Evolutionary conservation across 2,113 vertebrate genomes (phyloP).

Genomic region (Tupaia chinensis): DNA sequence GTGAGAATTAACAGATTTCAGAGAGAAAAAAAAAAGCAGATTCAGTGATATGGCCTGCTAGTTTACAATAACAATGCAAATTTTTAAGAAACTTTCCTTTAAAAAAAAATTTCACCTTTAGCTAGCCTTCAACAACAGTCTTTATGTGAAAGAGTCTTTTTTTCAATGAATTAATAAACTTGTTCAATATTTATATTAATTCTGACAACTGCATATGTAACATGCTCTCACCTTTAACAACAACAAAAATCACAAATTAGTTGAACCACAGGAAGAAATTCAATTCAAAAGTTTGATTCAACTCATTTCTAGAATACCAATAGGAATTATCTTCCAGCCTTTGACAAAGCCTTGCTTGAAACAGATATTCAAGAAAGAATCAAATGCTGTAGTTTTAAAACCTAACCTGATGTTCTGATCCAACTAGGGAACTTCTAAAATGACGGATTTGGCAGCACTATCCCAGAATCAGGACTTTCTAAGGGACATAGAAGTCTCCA

Average conservation of each 20-base stretch:
- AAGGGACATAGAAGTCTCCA: neutral
- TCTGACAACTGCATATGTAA: neutral
- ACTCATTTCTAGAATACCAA: constrained; percentile 10
- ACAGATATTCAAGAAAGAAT: neutral
- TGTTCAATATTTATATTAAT: constrained; percentile 38
- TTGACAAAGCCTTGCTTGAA: constrained; percentile 14
- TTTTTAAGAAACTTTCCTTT: neutral
- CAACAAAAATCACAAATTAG: neutral
- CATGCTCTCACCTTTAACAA: neutral
- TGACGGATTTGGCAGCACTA: neutral
- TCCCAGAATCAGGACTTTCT: neutral
- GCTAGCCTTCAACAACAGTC: neutral
- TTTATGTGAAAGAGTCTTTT: neutral
- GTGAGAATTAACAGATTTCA: neutral
- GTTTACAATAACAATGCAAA: neutral
- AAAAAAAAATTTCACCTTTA: constrained; percentile 11
- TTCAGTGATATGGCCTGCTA: neutral
- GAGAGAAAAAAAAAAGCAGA: constrained; percentile 7
- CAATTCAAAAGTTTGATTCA: constrained; percentile 37
- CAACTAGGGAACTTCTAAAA: constrained; percentile 38
- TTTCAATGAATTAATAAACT: neutral
- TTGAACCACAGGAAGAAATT: neutral
- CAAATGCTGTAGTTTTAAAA: neutral
- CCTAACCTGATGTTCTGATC: neutral
- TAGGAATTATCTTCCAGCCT: neutral